Base-by-base conservation (phyloP, 1,140 invertebrate species). In the Ostrea denselamellosa region DNA sequence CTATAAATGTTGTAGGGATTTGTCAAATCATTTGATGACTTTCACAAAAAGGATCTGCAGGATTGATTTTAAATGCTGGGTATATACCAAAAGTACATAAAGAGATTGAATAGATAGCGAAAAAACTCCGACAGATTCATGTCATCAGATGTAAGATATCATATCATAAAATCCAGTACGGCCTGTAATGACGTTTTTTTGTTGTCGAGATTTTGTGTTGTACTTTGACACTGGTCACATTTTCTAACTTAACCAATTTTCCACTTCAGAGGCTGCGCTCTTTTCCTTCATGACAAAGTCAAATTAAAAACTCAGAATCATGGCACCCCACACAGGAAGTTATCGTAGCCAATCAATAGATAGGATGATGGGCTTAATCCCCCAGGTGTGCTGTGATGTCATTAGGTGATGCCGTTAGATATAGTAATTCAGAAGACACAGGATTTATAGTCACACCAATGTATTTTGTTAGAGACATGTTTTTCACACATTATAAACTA, bases 321-420 rank as follows among this genome's bases (percentile, higher is more conserved):
- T 28, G 65, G 65, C 65, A 71, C 65, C 65, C 10, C 10, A 25
- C 22, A 71, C 65, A 71, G 65, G 65, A 71, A 71, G 65, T 71
- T n/a, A 71, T 22, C 65, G 22, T 12, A 71, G 22, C 65, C 65
- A 71, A 28, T 12, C 65, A 71, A 71, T 71, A 71, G 65, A 71
- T 71, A 71, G 65, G 65, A 71, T 71, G 65, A 71, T 71, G 7
- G 65, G 28, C 65, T 71, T 71, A 71, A 71, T 71, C 65, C 65
- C 25, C 22, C 22, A 28, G 65, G 65, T 22, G 22, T 71, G 65
- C 22, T 71, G 65, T 71, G 65, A 71, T 71, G 65, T 71, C 65
- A 71, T 71, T 22, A 28, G 65, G 7, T 12, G 25, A 25, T 12
- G 65, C 25, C 25, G 65, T 28, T 22, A 22, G 65, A 71, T 12